Base-by-base conservation (phyloP, 2,113 vertebrate genomes). In the Microtus richardsoni region DNA sequence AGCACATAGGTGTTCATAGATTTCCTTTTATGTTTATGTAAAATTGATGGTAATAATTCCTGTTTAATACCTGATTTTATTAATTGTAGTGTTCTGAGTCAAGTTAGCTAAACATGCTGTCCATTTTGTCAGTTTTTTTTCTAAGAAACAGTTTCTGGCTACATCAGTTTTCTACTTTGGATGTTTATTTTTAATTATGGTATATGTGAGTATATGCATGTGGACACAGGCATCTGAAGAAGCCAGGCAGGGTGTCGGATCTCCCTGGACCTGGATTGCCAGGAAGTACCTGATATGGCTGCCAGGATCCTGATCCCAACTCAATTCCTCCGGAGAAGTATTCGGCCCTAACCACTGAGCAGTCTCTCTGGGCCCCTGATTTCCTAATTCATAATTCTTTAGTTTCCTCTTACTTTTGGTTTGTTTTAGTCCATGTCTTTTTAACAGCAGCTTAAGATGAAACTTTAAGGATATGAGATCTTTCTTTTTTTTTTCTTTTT, bases 11-110 rank as follows among this genome's bases (percentile, higher is more conserved):
- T 73, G 36, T 36, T 93, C 36, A 44, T 0, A 39, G 17, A 84
- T 66, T 93, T 91, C 71, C 64, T 88, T 93, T 79, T 79, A 93
- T 73, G 36, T 52, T 88, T 95, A 54, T 68, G 4, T 91, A 73
- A 92, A 7, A 19, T 66, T 88, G 70, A 36, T 47, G n/a, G 7
- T 58, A 66, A 73, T 73, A 84, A 28, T 10, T 17, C 7, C 10
- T 71, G 7, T n/a, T 87, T 83, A 70, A 73, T 78, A 64, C 10
- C 33, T 78, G 52, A 77, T 93, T 64, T 83, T 73, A 95, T 71
- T n/a, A 39, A 91, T 54, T 77, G 88, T 88, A 78, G 70, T 54
- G 68, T 84, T 54, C 24, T 62, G 39, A 3, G 13, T 91, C 68
- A 90, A 17, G 47, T 86, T 64, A 88, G 24, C 47, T 88, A 64